These are phyloP conservation scores for Saccostrea cuccullata DNA, from an alignment of 1,140 invertebrate species.

Conservation along the genomic window DNA sequence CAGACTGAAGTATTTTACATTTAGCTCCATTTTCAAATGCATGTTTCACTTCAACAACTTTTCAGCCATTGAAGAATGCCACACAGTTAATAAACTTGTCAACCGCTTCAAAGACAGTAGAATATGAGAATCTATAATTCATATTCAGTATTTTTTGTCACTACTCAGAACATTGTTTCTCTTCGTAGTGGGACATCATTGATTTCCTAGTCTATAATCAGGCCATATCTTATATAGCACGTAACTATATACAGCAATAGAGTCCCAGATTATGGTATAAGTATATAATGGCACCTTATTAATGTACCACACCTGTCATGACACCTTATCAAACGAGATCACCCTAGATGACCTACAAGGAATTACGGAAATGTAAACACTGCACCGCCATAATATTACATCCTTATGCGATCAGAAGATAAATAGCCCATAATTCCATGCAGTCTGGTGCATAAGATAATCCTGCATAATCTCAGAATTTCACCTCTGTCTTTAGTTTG, in stretches of 20 bases:
- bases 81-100: neutral
- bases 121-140: slow-evolving; percentile 9
- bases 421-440: neutral
- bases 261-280: neutral
- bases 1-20: neutral
- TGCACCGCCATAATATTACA: slow-evolving; percentile 21
- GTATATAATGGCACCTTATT: slow-evolving; percentile 2
- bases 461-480: neutral
- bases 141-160: neutral
- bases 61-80: neutral
- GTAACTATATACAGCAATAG: neutral
- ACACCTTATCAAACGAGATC: slow-evolving; percentile 29
- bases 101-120: neutral
- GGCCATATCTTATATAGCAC: neutral
- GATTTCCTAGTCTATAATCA: neutral
- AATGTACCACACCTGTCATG: slow-evolving; percentile 25
- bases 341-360: slow-evolving; percentile 27
- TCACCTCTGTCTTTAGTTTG: neutral
- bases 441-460: neutral
- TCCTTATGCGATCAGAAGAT: neutral
- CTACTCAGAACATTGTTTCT: neutral
- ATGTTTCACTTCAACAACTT: neutral
- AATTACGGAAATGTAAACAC: slow-evolving; percentile 14
- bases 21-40: neutral
- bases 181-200: neutral